These are phyloP conservation scores for Turnix velox DNA, from an alignment of 2,113 vertebrate genomes.

Conservation along the genomic window DNA sequence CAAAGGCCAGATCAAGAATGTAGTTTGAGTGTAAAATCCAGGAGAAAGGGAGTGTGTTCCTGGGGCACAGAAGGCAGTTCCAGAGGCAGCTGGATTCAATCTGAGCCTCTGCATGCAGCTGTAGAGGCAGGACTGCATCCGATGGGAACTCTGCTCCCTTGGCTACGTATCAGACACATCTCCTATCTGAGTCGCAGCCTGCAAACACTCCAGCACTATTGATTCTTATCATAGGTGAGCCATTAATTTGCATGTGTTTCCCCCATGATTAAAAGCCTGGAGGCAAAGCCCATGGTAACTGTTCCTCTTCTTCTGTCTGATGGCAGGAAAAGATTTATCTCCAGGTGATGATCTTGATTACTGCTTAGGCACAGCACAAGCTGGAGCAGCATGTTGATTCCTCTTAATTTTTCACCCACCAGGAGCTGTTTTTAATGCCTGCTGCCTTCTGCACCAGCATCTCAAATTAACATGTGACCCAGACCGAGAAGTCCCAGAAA, in stretches of 20 bases:
- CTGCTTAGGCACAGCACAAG: neutral
- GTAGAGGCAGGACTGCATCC: rapidly evolving
- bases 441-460: neutral
- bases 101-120: neutral
- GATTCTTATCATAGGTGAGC: neutral
- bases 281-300: neutral
- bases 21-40: neutral
- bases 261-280: neutral
- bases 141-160: rapidly evolving
- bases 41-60: neutral
- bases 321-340: constrained; percentile 5
- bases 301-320: neutral
- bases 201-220: neutral
- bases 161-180: neutral
- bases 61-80: neutral
- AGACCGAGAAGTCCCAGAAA: neutral
- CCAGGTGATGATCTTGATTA: constrained; percentile 29
- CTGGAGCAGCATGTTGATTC: neutral
- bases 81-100: neutral
- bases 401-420: neutral
- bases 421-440: neutral
- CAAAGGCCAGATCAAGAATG: neutral
- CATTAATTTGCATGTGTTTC: neutral
- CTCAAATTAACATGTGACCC: rapidly evolving
- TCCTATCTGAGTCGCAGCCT: rapidly evolving